Base-by-base conservation (phyloP, 2,113 vertebrate species). In the Condylura cristata region DNA sequence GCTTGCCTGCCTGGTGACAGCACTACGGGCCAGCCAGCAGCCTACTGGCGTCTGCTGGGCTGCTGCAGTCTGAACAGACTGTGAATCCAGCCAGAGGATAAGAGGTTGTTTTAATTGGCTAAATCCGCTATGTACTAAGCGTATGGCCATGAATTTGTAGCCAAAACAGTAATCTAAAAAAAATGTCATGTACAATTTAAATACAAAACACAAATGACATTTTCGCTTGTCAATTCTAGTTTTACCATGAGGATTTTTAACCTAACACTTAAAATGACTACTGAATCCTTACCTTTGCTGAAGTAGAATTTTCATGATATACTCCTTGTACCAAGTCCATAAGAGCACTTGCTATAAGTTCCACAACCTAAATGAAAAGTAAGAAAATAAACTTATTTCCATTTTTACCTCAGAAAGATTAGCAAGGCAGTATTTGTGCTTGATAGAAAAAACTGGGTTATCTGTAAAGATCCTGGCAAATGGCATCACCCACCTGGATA, bases 291-390 rank as follows among this genome's bases (percentile, higher is more conserved):
- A 99, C 99, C 99, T 99, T 98, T 51, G 97, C 89, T 39, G 94
- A 98, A 93, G 95, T 97, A 93, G 97, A 98, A 96, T 98, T 99
- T 98, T 99, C 99, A 70, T 98, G 98, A 97, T 99, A 99, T 97
- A 99, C 98, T 70, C 99, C 99, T 98, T 99, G 99, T 93, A 99
- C 99, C 97, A 99, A 97, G 97, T 99, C 99, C 95, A 99, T 99
- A 22, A 99, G 99, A 96, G 99, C 99, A 97, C 99, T 99, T 89
- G 99, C 99, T 97, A 99, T 97, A 92, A 99, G 98, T 93, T 99
- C 99, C 81, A 99, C 99, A 56, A 99, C 99, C 99, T 99, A 97
- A 39, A 97, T 98, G 81, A 97, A 9, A 97, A 91, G 92, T 94
- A 75, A 46, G 86, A 96, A 90, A 51, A 10, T 89, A 34, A 65